Evolutionary conservation across 2,888 invertebrate species (phyloP), one percentile per base, ranked within the genome.

Genomic region (Drosophila maculinotata): DNA sequence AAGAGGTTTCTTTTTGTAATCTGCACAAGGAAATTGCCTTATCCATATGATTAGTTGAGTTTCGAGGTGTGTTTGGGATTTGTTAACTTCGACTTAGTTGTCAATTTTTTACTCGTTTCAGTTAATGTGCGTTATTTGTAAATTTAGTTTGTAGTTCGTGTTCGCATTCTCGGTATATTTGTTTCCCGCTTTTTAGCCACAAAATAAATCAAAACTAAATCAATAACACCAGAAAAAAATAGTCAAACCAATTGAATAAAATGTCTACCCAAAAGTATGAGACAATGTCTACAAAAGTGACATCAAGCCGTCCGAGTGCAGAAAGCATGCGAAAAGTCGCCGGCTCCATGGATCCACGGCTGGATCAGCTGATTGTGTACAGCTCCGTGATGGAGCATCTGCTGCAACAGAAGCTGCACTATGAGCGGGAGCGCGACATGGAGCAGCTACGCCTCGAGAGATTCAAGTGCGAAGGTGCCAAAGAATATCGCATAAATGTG

Each of bases 351-450:
- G 69, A 82, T 53, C 77, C 69, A 1, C 63, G 67, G 0, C 17
- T 81, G n/a, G 79, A 81, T 35, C 76, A 79, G 8, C 20, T 83
- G 42, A 58, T 83, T 6, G 84, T 80, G 0, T 57, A 64, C 10
- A 77, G 57, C 3, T 59, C 77, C 3, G 33, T 74, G 10, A 17
- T 79, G 45, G 74, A 83, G 35, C 74, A 83, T 23, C 28, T 79
- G 35, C 26, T 79, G 12, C 49, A 67, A 28, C 77, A 83, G 45
- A 79, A 83, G 48, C 26, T n/a, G 1, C 58, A 77, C 28, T 79
- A 53, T 1, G 83, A 83, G 8, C 12, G 48, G 4, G 79, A 79
- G 17, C 53, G 62, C 1, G 49, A 68, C 7, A 17, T 59, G 17
- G 79, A 81, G 14, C 25, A 49, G 7, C 5, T 35, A 17, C 74